Evolutionary conservation across 2,888 invertebrate genomes (phyloP).

Genomic region (Odontomyia ornata): DNA sequence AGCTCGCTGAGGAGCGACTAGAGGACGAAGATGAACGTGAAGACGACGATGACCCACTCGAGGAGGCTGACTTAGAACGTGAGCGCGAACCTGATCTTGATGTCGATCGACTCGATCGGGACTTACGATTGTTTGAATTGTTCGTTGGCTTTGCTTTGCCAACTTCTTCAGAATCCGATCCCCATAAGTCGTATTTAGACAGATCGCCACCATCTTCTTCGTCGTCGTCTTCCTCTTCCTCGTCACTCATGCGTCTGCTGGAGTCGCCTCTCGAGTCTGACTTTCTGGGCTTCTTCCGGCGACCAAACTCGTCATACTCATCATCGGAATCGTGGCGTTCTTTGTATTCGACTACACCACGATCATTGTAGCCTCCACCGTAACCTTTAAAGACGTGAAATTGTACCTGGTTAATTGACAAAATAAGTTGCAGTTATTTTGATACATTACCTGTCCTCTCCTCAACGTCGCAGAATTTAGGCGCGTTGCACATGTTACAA

Average conservation of each 20-base stretch:
- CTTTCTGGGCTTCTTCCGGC: constrained; percentile 68
- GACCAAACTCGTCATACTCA: constrained; percentile 94
- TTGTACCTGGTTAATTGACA: not conserved
- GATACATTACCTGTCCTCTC: constrained; percentile 77
- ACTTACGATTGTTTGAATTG: constrained; percentile 45
- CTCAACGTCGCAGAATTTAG: constrained; percentile 94
- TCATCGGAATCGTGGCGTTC: constrained; percentile 86
- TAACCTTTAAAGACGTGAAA: constrained; percentile 66
- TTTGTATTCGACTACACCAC: constrained; percentile 95
- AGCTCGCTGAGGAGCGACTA: constrained; percentile 34
- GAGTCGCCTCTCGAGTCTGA: constrained; percentile 27
- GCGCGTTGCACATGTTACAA: constrained; percentile 99
- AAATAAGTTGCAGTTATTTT: not conserved
- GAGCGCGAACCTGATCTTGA: constrained; percentile 50
- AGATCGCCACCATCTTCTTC: constrained; percentile 75
- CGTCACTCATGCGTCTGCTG: constrained; percentile 55
- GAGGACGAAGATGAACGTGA: constrained; percentile 46
- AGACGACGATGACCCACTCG: constrained; percentile 33
- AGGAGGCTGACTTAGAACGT: constrained; percentile 51
- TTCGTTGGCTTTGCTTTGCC: constrained; percentile 23
- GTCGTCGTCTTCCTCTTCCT: constrained; percentile 65
- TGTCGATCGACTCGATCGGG: constrained; percentile 29
- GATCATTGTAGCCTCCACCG: constrained; percentile 93
- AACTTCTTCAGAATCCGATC: constrained; percentile 68
- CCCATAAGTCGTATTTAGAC: constrained; percentile 82